Evolutionary conservation across 2,113 vertebrate species (phyloP).

Genomic region (Chloroceryle aenea): DNA sequence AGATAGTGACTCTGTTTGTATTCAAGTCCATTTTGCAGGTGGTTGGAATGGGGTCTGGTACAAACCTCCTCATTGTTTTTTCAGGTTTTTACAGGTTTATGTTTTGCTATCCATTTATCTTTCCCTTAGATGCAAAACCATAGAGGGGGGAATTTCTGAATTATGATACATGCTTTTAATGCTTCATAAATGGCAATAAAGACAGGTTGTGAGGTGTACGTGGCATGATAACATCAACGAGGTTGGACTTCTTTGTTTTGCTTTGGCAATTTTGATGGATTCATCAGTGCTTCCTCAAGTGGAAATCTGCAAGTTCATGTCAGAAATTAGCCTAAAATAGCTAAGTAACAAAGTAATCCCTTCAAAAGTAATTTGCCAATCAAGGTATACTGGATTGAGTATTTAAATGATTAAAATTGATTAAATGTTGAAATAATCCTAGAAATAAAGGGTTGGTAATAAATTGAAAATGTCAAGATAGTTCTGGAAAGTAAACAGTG

Average conservation of each 20-base stretch:
- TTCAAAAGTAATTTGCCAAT: not conserved
- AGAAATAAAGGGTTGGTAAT: not conserved
- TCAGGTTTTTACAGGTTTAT: not conserved
- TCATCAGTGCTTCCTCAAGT: not conserved
- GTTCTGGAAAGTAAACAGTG: not conserved
- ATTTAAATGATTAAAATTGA: not conserved
- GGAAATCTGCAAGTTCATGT: not conserved
- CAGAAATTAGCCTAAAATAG: not conserved
- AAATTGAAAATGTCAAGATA: not conserved
- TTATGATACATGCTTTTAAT: not conserved
- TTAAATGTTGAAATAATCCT: not conserved
- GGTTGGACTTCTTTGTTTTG: not conserved
- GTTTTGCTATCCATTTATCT: not conserved
- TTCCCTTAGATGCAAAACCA: not conserved
- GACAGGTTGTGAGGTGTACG: not conserved
- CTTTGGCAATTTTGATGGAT: not conserved
- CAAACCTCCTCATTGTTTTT: not conserved
- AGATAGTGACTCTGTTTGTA: not conserved
- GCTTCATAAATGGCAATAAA: not conserved
- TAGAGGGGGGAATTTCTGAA: not conserved
- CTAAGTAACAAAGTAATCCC: not conserved
- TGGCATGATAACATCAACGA: fast-evolving
- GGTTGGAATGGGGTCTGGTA: not conserved
- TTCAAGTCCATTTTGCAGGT: not conserved
- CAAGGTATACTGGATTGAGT: not conserved